Conservation (phyloP, 1,140 invertebrate genomes). For the Drosophila asahinai region DNA sequence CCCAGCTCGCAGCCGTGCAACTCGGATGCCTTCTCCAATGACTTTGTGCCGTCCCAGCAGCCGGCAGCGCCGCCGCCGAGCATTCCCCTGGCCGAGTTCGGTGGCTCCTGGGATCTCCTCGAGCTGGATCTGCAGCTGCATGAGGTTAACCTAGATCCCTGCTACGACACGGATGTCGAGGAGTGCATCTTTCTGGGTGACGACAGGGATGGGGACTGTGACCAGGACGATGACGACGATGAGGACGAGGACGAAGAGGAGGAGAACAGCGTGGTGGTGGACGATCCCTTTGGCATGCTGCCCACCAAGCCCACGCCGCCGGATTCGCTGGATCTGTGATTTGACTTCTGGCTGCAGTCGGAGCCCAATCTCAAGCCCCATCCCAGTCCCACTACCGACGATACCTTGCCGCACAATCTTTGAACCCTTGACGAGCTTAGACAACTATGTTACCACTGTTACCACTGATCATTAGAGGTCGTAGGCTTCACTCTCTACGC, state of each 20-base stretch:
- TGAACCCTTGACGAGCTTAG: slow-evolving; percentile 65
- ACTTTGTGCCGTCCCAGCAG: slow-evolving; percentile 67
- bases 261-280: slow-evolving; percentile 68
- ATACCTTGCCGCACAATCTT: slow-evolving; percentile 56
- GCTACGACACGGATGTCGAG: slow-evolving; percentile 86
- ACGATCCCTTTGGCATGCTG: slow-evolving; percentile 83
- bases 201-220: slow-evolving; percentile 14
- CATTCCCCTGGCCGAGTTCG: slow-evolving; percentile 78
- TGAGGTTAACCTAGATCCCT: slow-evolving; percentile 83
- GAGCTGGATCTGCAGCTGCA: slow-evolving; percentile 84
- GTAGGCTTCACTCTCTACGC: neutral
- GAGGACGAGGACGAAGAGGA: slow-evolving; percentile 81
- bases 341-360: slow-evolving; percentile 79
- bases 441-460: slow-evolving; percentile 37
- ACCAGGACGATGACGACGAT: slow-evolving; percentile 32
- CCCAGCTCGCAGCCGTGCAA: slow-evolving; percentile 85
- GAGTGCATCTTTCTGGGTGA: slow-evolving; percentile 87
- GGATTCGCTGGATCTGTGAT: slow-evolving; percentile 85
- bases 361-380: slow-evolving; percentile 29
- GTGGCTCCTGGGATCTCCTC: slow-evolving; percentile 83
- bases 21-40: slow-evolving; percentile 84
- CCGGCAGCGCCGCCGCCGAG: slow-evolving; percentile 12
- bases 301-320: slow-evolving; percentile 83
- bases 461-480: slow-evolving; percentile 34
- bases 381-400: slow-evolving; percentile 1